Evolutionary conservation across 2,797 vertebrate species (phyloP), one percentile per base, ranked within the genome.

Genomic region (Eleutherodactylus coqui): DNA sequence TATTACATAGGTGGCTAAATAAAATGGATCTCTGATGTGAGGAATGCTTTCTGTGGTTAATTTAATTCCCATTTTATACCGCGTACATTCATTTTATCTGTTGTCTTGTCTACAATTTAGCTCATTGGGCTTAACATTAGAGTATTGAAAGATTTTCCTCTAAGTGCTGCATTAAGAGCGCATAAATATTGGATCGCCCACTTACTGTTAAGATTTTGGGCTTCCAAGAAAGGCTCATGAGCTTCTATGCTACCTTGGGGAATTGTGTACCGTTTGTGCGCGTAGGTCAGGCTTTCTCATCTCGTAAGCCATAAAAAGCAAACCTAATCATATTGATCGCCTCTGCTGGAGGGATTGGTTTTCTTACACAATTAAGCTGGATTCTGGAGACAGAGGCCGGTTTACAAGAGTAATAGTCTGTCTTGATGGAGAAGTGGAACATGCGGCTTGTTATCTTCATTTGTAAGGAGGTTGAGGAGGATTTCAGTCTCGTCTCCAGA

Each of bases 311-410:
- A 51, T 75, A 81, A 75, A 75, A 53, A 64, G 69, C 38, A 45
- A 82, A 78, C 14, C 24, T 62, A 69, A 86, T 82, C 19, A 32
- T 75, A 86, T 86, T 43, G 85, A 82, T 86, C 29, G n/a, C 34
- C 60, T 79, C 64, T 60, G 32, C 14, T 32, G 36, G 41, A 70
- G 58, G 21, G n/a, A 13, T 75, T 41, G 43, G 34, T 8, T 36
- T 36, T 29, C 4, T 84, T 84, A 38, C 24, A 21, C 75, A 53
- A 21, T 69, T 69, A n/a, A 53, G 27, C 43, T 34, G 21, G 41
- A 32, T 67, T 45, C 16, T 13, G 36, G 4, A 45, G n/a, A 32
- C 38, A 14, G 55, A 3, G 32, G 29, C 16, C 6, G 11, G 27
- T 27, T 62, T 79, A 1, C n/a, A 27, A 2, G 9, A 34, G 73